phyloP scores from a whole-genome alignment of 2,797 vertebrate genomes.

The Paramormyrops hopkinsi region DNA sequence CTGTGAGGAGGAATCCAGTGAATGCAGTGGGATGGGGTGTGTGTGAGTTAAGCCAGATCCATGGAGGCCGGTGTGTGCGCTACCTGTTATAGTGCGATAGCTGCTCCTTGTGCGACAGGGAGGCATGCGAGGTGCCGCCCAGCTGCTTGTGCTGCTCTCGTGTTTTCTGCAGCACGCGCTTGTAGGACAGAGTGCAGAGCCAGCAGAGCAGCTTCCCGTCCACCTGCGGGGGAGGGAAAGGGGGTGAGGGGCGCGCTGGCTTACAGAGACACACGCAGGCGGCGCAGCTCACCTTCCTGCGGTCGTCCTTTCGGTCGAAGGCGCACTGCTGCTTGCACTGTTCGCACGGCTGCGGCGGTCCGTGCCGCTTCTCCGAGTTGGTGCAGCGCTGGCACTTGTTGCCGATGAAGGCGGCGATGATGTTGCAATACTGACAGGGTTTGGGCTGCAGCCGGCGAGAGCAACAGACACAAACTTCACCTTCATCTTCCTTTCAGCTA shows the following conservation, averaged over 20 bases:
- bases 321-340: constrained; percentile 98
- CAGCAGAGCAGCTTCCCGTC: constrained; percentile 95
- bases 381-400: constrained; percentile 98
- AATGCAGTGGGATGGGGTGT: not conserved
- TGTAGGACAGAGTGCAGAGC: constrained; percentile 95
- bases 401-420: constrained; percentile 96
- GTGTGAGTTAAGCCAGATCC: not conserved
- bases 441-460: constrained; percentile 73
- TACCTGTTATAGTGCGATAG: constrained; percentile 82
- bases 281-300: constrained; percentile 58
- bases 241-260: not conserved
- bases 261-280: not conserved
- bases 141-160: constrained; percentile 96
- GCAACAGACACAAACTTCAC: not conserved
- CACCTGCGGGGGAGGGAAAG: constrained; percentile 62
- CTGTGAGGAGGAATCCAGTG: not conserved
- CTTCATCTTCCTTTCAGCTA: not conserved
- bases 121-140: constrained; percentile 82
- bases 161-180: constrained; percentile 97
- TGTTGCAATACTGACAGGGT: constrained; percentile 99
- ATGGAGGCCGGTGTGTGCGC: not conserved
- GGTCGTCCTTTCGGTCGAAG: constrained; percentile 93
- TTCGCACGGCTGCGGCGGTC: constrained; percentile 92
- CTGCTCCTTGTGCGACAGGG: constrained; percentile 91
- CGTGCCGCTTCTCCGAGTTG: constrained; percentile 98